Evolutionary conservation across 2,888 invertebrate genomes (phyloP), one percentile per base, ranked within the genome.

Genomic region (Kuschelorhynchus macadamiae): DNA sequence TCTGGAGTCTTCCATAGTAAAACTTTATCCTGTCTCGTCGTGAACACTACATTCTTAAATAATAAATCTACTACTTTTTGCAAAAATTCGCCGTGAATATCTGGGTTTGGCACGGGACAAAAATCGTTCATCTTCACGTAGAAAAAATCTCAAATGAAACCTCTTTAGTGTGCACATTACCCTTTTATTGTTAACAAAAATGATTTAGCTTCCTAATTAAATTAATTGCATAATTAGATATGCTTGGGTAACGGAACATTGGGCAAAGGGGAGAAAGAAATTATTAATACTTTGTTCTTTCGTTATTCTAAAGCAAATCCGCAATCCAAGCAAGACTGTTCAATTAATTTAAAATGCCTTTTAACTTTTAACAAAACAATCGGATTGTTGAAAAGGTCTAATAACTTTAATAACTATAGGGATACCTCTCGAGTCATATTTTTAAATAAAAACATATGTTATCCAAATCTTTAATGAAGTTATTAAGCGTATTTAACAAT

Each of bases 1-100:
- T 82, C 79, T 0, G 88, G 87, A 41, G 84, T 83, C 72, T 83
- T 82, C 84, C 87, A 88, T 57, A 86, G 81, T 7, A 86, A 78
- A 1, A 88, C 87, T 67, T 85, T 85, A 70, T 83, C 82, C 36
- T 81, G 78, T 41, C 80, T 76, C 0, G 80, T 80, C 12, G 83
- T 82, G 62, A 86, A 86, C 42, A 85, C 81, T 0, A 84, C 82
- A 61, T 81, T 81, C 74, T 83, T 80, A 67, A 85, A 83, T 46
- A 86, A 70, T 53, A 83, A 72, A 53, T 53, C 53, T 39, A 81
- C 76, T 30, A 85, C 81, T 67, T 81, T 78, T 60, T 79, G 70
- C 56, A 86, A 75, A 76, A 86, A 85, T 17, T 80, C 74, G 7
- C 79, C 81, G 76, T 85, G 85, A 57, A 76, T 80, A 44, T 81